phyloP scores from a whole-genome alignment of 2,113 vertebrate species.

The Megaceryle maxima region DNA sequence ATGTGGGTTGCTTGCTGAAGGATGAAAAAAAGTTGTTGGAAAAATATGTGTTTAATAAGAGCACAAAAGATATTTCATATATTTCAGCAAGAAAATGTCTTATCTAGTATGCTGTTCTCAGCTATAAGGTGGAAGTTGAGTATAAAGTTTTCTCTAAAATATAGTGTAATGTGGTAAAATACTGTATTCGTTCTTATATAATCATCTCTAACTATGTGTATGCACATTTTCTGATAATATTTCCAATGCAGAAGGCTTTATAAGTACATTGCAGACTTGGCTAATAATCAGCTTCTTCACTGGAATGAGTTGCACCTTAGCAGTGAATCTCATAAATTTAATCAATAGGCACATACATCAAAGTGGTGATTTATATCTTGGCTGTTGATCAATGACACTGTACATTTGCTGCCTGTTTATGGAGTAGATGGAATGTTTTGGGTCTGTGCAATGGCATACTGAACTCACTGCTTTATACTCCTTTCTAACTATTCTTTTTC shows the following conservation, averaged over 20 bases:
- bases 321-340: neutral
- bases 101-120: neutral
- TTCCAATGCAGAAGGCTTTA: neutral
- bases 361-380: slow-evolving; percentile 22
- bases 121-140: neutral
- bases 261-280: neutral
- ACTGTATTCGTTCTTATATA: neutral
- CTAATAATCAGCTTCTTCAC: neutral
- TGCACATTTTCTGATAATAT: neutral
- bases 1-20: neutral
- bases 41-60: neutral
- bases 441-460: neutral
- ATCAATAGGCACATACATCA: neutral
- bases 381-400: neutral
- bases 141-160: neutral
- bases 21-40: neutral
- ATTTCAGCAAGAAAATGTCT: neutral
- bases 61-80: neutral
- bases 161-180: neutral
- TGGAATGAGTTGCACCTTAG: neutral
- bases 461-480: neutral
- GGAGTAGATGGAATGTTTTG: neutral
- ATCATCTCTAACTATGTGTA: neutral
- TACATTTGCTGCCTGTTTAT: neutral
- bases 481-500: neutral